Percentiles rank a stretch among this genome's conserved stretches.
Conservation (phyloP, 1,140 invertebrate genomes). For the Heliconius nattereri region DNA sequence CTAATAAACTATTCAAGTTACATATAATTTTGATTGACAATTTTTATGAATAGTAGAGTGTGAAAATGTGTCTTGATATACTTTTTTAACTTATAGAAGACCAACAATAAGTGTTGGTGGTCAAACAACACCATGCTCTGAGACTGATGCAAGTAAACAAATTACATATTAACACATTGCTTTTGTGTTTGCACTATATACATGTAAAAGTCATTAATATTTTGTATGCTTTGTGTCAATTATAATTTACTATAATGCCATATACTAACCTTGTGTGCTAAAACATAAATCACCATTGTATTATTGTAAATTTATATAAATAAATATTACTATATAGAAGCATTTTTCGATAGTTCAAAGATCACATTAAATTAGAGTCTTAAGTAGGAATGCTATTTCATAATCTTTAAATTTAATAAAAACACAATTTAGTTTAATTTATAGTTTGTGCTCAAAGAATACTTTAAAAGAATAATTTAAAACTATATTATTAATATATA, state of each 20-base stretch:
- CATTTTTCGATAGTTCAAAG: neutral
- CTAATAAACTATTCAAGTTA: neutral
- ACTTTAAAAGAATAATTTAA: too few species aligned
- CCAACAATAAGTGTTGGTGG: conserved; percentile 71
- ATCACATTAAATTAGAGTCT: neutral
- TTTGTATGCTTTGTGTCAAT: conserved; percentile 34
- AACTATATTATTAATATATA: neutral
- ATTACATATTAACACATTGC: conserved; percentile 68
- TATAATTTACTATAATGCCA: conserved; percentile 24
- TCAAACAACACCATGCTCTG: conserved; percentile 66
- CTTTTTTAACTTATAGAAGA: conserved; percentile 77
- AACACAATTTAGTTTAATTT: too few species aligned
- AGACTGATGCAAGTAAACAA: conserved; percentile 79
- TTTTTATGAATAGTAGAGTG: neutral
- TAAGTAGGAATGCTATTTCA: too few species aligned
- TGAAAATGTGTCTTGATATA: conserved; percentile 44
- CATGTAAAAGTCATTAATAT: conserved; percentile 44
- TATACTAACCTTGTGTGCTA: conserved; percentile 24
- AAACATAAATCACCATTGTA: neutral
- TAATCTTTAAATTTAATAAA: too few species aligned
- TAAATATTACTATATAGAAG: neutral
- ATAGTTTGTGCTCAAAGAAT: too few species aligned
- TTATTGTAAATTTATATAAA: neutral
- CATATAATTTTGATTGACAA: neutral
- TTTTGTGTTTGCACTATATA: conserved; percentile 65